Base-by-base conservation (phyloP, 2,113 vertebrate species). In the Sitta europaea region DNA sequence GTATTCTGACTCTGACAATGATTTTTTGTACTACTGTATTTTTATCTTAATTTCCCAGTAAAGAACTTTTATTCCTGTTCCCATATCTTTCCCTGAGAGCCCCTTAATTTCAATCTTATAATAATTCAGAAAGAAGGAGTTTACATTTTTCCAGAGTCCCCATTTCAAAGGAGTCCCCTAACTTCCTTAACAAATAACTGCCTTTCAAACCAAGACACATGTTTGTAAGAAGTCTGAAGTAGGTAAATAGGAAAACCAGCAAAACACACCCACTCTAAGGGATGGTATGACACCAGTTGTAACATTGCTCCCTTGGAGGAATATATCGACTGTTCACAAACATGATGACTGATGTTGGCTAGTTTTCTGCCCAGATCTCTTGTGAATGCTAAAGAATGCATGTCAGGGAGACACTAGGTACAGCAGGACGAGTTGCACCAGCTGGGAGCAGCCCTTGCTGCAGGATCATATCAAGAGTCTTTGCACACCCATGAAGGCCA, bases 231-330 rank as follows among this genome's bases (percentile, higher is more conserved):
- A 17, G 33, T 79, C 42, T 75, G 29, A 59, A 65, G 43, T 6
- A 62, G n/a, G 12, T 65, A 83, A 83, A 48, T 11, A 50, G 50
- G 47, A 86, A 95, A 90, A 80, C 3, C n/a, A 38, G 8, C 12
- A 53, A 72, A 25, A 78, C 40, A 48, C n/a, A 20, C 23, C 73
- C 31, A 36, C 12, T 40, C 14, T 16, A 36, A 77, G 17, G 36
- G 38, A n/a, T 17, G 16, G 2, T 19, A 35, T 61, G 31, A 43
- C 10, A 1, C 8, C 3, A 5, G 19, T 13, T 55, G 35, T 16
- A 42, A 9, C 0, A 0, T 8, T 67, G 35, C 25, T 89, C n/a
- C 11, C n/a, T 79, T 33, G 4, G 1, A 59, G 24, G 23, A 10
- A 12, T 27, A 31, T 67, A 29, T 15, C 31, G 63, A 14, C 18